These are phyloP conservation scores for Pentamera pediparva DNA, from an alignment of 53 echinoderm and acorn worm genomes.

Conservation along the genomic window DNA sequence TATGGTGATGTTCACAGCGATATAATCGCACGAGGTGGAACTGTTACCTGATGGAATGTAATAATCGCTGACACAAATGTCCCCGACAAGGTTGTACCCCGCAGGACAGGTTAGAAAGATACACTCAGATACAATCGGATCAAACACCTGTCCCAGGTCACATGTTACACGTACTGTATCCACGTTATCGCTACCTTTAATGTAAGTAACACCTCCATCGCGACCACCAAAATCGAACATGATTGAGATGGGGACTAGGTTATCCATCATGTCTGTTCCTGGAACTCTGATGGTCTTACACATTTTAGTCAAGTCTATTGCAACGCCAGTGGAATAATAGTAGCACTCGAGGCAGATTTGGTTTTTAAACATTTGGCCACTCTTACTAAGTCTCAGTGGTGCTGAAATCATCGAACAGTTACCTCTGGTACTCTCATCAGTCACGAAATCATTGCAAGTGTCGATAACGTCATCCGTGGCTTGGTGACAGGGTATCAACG, in stretches of 20 bases:
- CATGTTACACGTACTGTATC: neutral
- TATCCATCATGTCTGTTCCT: too few relatives aligned
- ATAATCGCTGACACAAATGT: neutral
- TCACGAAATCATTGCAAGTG: neutral
- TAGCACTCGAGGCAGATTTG: neutral
- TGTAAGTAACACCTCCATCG: neutral
- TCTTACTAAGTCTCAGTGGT: too few relatives aligned
- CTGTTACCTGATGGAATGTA: too few relatives aligned
- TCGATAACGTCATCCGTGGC: neutral
- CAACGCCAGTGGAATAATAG: too few relatives aligned
- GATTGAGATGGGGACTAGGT: neutral
- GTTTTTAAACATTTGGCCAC: too few relatives aligned
- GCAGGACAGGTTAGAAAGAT: neutral
- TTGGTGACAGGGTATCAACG: conserved; percentile 1
- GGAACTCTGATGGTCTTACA: neutral
- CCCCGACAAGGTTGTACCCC: neutral
- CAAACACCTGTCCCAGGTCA: neutral
- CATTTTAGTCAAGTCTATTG: neutral
- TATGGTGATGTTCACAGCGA: neutral
- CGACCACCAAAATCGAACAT: neutral
- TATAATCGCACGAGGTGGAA: neutral
- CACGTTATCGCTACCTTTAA: neutral
- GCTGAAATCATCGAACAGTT: neutral
- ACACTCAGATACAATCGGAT: neutral
- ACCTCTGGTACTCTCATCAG: neutral